These are phyloP conservation scores for Vicugna pacos DNA, from an alignment of 2,113 vertebrate genomes.

Conservation along the genomic window DNA sequence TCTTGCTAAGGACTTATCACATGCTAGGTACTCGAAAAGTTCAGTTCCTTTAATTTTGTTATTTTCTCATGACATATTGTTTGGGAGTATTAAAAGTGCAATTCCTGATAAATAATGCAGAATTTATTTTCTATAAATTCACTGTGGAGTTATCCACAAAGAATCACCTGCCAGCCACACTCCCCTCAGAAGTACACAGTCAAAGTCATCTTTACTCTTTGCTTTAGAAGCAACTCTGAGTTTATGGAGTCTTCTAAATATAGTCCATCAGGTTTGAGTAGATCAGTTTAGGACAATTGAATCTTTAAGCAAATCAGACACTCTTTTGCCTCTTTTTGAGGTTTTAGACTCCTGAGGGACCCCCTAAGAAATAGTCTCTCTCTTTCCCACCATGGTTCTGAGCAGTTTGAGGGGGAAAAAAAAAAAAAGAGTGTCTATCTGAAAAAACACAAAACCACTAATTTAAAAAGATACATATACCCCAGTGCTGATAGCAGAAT, in stretches of 20 bases:
- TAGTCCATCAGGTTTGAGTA: neutral
- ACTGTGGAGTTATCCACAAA: neutral
- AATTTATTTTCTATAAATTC: neutral
- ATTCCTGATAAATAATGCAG: neutral
- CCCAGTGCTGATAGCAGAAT: neutral
- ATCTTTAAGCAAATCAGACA: neutral
- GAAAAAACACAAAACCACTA: neutral
- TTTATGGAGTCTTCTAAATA: neutral
- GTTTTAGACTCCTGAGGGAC: neutral
- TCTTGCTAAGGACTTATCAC: neutral
- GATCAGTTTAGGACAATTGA: neutral
- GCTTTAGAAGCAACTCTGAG: neutral
- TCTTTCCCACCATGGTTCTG: neutral
- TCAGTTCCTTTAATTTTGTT: neutral
- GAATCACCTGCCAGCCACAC: neutral
- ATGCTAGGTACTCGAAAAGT: neutral
- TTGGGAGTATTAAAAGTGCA: neutral
- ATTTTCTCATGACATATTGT: neutral
- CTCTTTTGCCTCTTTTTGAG: neutral
- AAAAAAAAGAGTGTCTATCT: neutral
- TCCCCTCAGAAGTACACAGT: neutral
- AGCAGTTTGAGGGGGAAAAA: neutral
- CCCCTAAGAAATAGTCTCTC: neutral
- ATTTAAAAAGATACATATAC: neutral
- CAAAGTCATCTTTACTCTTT: neutral